phyloP scores from a whole-genome alignment of 2,113 vertebrate genomes.

The Etheostoma spectabile region DNA sequence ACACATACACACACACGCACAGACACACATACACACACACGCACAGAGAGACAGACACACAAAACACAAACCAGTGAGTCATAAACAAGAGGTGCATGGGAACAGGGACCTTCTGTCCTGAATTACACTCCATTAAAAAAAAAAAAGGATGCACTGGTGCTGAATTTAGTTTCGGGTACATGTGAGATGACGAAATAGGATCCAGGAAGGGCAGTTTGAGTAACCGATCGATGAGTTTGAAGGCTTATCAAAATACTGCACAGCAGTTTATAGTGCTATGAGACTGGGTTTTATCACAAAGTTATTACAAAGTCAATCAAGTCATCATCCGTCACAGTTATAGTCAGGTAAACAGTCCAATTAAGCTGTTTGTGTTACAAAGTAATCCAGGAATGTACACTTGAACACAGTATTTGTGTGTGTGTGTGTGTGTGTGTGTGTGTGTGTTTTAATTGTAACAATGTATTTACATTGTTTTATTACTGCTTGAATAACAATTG shows the following conservation, averaged over 20 bases:
- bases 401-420: neutral
- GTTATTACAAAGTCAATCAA: constrained; percentile 6
- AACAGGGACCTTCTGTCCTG: neutral
- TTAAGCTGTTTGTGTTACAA: neutral
- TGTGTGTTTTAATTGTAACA: neutral
- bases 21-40: too few species aligned
- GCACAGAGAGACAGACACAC: too few species aligned
- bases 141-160: neutral
- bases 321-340: neutral
- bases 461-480: neutral
- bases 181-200: neutral
- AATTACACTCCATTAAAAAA: neutral
- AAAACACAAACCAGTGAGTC: too few species aligned
- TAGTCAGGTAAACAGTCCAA: neutral
- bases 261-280: neutral
- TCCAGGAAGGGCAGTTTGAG: neutral
- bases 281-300: neutral
- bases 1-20: too few species aligned
- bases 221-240: too few species aligned
- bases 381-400: neutral
- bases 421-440: neutral
- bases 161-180: neutral
- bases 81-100: too few species aligned
- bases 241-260: neutral
- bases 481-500: too few species aligned